Conservation (phyloP, 2,113 vertebrate species). For the Gila orcuttii region DNA sequence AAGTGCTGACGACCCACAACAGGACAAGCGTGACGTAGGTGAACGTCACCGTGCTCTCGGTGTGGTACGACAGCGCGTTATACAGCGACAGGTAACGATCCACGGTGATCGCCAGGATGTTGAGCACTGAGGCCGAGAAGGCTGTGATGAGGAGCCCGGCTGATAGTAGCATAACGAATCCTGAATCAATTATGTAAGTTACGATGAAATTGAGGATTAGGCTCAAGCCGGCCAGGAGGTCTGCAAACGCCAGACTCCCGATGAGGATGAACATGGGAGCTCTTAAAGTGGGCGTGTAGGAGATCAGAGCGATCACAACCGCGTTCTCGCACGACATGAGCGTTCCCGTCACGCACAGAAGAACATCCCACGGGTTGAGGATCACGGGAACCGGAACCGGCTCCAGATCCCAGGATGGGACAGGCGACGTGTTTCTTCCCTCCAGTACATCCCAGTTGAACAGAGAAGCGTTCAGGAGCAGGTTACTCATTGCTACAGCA, state of each 20-base stretch:
- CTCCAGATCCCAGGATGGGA: slow-evolving; percentile 20
- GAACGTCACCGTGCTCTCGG: slow-evolving; percentile 83
- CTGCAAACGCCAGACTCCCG: slow-evolving; percentile 86
- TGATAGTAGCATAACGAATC: slow-evolving; percentile 76
- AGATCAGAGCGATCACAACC: slow-evolving; percentile 86
- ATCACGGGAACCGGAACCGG: not conserved
- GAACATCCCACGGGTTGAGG: slow-evolving; percentile 88
- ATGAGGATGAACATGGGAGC: slow-evolving; percentile 86
- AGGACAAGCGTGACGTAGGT: slow-evolving; percentile 83
- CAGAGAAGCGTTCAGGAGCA: slow-evolving; percentile 53
- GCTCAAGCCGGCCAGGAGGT: slow-evolving; percentile 86
- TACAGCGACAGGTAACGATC: slow-evolving; percentile 93
- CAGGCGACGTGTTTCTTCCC: slow-evolving; percentile 60
- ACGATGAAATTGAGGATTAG: slow-evolving; percentile 87
- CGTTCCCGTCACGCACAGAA: slow-evolving; percentile 86
- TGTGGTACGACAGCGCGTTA: slow-evolving; percentile 91
- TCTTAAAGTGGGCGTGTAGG: slow-evolving; percentile 84
- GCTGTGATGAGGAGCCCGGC: slow-evolving; percentile 83
- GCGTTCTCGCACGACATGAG: slow-evolving; percentile 89
- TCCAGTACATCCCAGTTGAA: slow-evolving; percentile 62
- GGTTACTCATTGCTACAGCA: slow-evolving; percentile 72
- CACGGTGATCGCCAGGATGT: slow-evolving; percentile 89
- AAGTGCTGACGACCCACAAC: slow-evolving; percentile 80
- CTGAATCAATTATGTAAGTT: slow-evolving; percentile 77
- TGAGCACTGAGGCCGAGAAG: slow-evolving; percentile 89